These are phyloP conservation scores for Agriopis leucophaearia DNA, from an alignment of 2,888 invertebrate species.

Conservation along the genomic window DNA sequence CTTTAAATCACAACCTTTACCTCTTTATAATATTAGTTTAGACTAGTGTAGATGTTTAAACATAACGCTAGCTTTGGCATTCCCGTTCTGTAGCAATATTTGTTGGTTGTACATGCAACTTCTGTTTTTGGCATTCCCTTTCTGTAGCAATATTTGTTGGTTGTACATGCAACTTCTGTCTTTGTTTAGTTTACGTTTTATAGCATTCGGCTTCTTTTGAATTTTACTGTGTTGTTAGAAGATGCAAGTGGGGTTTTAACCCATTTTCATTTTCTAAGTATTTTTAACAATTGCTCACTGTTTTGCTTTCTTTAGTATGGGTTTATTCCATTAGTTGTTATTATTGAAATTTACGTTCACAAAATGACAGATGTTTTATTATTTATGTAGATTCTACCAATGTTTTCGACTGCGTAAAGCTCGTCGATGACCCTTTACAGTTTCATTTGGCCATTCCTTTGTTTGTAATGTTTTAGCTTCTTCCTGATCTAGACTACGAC, in stretches of 20 bases:
- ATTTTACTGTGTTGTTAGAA: constrained; percentile 19
- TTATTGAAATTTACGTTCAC: not conserved
- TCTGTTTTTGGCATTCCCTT: constrained; percentile 10
- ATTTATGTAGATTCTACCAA: not conserved
- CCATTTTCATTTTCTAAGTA: constrained; percentile 13
- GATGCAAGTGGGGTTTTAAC: constrained; percentile 20
- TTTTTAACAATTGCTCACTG: not conserved
- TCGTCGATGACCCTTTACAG: not conserved
- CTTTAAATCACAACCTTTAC: too few relatives aligned
- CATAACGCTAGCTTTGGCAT: constrained; percentile 26
- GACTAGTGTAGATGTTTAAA: constrained; percentile 3
- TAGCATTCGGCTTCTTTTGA: constrained; percentile 13
- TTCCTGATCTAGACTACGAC: constrained; percentile 45
- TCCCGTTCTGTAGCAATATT: constrained; percentile 3
- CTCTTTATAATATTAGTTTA: too few relatives aligned
- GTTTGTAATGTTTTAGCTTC: constrained; percentile 31
- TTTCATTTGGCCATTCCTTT: constrained; percentile 20
- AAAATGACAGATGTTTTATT: not conserved
- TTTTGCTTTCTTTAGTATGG: constrained; percentile 2
- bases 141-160: constrained; percentile 1
- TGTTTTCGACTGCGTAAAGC: too few relatives aligned
- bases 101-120: not conserved
- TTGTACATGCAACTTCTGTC: constrained; percentile 5
- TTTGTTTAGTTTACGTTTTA: constrained; percentile 18
- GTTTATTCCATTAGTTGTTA: not conserved